Conservation (phyloP, 2,888 invertebrate species). For the Meganola albula region DNA sequence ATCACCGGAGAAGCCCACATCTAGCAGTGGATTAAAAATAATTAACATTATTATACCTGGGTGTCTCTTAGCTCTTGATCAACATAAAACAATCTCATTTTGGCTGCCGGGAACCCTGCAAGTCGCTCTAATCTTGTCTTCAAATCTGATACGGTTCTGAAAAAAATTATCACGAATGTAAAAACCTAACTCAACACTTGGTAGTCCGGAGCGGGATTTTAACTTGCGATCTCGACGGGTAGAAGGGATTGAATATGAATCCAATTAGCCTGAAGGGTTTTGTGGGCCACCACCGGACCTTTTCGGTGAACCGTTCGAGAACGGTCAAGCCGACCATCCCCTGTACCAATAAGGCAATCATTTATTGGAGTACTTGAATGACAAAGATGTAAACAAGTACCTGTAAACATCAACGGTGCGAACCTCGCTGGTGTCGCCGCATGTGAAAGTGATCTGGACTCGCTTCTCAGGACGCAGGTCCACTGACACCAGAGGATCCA, state of each 20-base stretch:
- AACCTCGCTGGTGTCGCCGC: slow-evolving; percentile 85
- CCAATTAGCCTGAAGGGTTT: too few species aligned
- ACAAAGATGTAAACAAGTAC: slow-evolving; percentile 37
- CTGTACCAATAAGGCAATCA: too few species aligned
- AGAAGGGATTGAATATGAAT: too few species aligned
- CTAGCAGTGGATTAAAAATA: not conserved
- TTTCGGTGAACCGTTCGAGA: too few species aligned
- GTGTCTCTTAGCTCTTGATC: slow-evolving; percentile 86
- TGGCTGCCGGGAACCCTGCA: slow-evolving; percentile 87
- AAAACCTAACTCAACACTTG: not conserved
- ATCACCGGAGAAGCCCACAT: too few species aligned
- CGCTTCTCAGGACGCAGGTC: slow-evolving; percentile 91
- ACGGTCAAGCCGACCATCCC: too few species aligned
- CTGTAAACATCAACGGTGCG: slow-evolving; percentile 86
- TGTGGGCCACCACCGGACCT: too few species aligned
- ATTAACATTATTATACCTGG: slow-evolving; percentile 50
- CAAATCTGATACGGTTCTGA: slow-evolving; percentile 87
- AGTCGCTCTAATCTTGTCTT: slow-evolving; percentile 88
- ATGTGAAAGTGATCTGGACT: slow-evolving; percentile 90
- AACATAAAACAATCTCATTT: slow-evolving; percentile 93
- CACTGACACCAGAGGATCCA: slow-evolving; percentile 93
- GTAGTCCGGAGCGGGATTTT: not conserved
- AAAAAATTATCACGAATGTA: slow-evolving; percentile 34
- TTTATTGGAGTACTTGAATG: too few species aligned
- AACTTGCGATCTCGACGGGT: too few species aligned